Evolutionary conservation across 1,140 invertebrate species (phyloP), one percentile per base, ranked within the genome.

Genomic region (Semibalanus balanoides): DNA sequence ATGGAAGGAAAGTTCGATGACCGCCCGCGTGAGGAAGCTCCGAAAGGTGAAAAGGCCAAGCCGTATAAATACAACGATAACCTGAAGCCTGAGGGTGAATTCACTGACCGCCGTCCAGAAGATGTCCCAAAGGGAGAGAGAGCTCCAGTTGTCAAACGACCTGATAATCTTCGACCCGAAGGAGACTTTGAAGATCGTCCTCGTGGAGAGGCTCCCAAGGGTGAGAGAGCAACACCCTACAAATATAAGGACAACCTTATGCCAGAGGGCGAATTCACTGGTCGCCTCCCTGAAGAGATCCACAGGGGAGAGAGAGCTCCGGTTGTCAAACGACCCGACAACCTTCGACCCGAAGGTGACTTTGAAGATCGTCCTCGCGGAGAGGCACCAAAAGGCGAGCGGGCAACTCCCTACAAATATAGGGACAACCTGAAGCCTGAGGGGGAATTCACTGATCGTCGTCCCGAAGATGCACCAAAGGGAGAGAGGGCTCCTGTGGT

Each of bases 61-160:
- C 78, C 79, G 70, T 73, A 84, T 43, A 87, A 84, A 78, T 89
- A 88, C 0, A 77, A 84, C 76, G 88, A 89, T 80, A 89, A 89
- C 82, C 78, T 88, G 0, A 83, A 80, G 75, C 27, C 80, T 0
- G 81, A 82, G 73, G 81, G 81, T 22, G 76, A 78, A 19, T 79
- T 80, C 75, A 77, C 76, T 22, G 76, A 75, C 40, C 74, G 73
- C 29, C 35, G 74, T 11, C 31, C 70, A 29, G 77, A 78, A 72
- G 73, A 78, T 30, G 76, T 19, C 1, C 51, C 51, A 19, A 14
- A 25, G 22, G 51, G 51, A 14, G 76, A 78, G 73, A 51, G 78
- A 51, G 73, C 31, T 3, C 69, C 30, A 11, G 73, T 76, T 35
- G 71, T 77, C 29, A 77, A 77, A 31, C 7, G 43, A 17, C 31